These are phyloP conservation scores for Trachurus trachurus DNA, from an alignment of 2,797 vertebrate species.

Conservation along the genomic window DNA sequence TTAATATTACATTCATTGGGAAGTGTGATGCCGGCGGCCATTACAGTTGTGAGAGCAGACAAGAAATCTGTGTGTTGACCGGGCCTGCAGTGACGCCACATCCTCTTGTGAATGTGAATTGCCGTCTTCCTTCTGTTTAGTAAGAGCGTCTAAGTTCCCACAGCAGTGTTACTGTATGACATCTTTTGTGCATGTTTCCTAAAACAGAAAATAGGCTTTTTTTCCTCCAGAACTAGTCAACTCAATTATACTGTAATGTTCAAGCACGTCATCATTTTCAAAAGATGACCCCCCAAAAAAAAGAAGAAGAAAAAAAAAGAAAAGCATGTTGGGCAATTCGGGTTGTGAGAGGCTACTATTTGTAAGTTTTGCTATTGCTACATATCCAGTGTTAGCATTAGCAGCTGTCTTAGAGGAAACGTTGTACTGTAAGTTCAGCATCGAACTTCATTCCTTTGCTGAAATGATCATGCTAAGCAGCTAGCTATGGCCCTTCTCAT, in stretches of 20 bases:
- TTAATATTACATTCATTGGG: conserved; percentile 17
- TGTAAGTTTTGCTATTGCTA: too few relatives aligned
- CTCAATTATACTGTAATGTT: too few relatives aligned
- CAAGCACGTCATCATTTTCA: background rate
- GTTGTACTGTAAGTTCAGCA: too few relatives aligned
- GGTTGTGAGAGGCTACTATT: background rate
- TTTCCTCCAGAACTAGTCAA: too few relatives aligned
- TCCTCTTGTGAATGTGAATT: conserved; percentile 32
- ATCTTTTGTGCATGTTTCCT: background rate
- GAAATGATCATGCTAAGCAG: too few relatives aligned
- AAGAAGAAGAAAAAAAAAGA: background rate
- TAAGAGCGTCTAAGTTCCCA: conserved; percentile 33
- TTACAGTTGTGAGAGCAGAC: conserved; percentile 41
- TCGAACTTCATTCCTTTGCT: too few relatives aligned
- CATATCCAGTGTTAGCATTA: too few relatives aligned
- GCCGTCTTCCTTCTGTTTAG: conserved; percentile 34
- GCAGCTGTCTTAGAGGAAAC: too few relatives aligned
- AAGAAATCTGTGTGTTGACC: conserved; percentile 50
- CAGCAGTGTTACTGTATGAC: background rate
- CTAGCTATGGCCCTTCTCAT: too few relatives aligned
- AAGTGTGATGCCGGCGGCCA: conserved; percentile 24
- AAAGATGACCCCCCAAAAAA: background rate
- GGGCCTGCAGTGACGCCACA: conserved; percentile 33
- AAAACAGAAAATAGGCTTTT: background rate
- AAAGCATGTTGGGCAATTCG: background rate